Evolutionary conservation across 2,888 invertebrate species (phyloP).

Genomic region (Eilema depressum): DNA sequence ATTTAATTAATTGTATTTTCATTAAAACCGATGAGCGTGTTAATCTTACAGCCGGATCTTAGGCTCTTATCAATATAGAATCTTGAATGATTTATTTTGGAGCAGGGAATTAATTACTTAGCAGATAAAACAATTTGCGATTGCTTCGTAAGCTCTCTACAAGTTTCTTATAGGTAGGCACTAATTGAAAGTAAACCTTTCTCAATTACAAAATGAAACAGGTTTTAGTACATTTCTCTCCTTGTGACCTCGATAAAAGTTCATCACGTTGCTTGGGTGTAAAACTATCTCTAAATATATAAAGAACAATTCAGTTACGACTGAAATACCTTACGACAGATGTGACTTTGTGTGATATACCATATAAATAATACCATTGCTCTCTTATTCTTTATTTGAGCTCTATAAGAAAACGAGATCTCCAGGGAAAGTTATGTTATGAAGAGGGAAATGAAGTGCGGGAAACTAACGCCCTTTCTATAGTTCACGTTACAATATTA

Average conservation of each 20-base stretch:
- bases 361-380: background rate
- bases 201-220: background rate
- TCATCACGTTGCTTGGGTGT: background rate
- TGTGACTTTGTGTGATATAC: background rate
- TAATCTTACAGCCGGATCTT: background rate
- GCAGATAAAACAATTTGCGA: constrained; percentile 4
- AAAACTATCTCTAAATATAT: background rate
- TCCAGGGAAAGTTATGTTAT: background rate
- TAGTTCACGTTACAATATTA: background rate
- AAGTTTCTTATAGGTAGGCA: constrained; percentile 38
- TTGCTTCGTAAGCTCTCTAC: background rate
- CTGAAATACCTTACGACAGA: background rate
- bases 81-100: constrained; percentile 27
- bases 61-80: constrained; percentile 18
- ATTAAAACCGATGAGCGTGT: constrained; percentile 1
- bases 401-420: background rate
- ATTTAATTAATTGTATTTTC: background rate
- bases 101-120: background rate
- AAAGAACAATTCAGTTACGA: background rate
- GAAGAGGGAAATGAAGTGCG: background rate
- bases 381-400: background rate
- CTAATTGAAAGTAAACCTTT: background rate
- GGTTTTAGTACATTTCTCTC: background rate
- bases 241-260: constrained; percentile 4
- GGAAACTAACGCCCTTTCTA: background rate